These are phyloP conservation scores for Engraulis encrasicolus DNA, from an alignment of 2,113 vertebrate species.

Conservation along the genomic window DNA sequence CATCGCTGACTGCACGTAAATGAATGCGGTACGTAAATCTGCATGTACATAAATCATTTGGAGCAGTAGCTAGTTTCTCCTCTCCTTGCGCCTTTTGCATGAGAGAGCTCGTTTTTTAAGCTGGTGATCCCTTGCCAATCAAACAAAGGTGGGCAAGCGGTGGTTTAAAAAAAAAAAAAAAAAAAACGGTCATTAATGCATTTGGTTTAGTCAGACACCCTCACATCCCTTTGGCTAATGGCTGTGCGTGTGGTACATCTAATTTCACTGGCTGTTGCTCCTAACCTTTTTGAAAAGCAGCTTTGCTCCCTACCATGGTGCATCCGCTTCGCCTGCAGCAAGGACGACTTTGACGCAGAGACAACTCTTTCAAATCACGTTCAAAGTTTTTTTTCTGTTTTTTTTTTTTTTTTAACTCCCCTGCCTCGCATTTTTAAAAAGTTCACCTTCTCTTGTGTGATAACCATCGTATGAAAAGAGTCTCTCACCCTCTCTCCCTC, in stretches of 20 bases:
- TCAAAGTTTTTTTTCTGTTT: neutral
- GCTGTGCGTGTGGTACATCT: slow-evolving; percentile 21
- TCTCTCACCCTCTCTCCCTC: neutral
- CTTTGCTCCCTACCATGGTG: neutral
- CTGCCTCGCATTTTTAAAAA: neutral
- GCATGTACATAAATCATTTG: neutral
- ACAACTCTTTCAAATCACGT: neutral
- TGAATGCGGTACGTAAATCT: neutral
- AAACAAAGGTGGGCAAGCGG: neutral
- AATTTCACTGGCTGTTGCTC: slow-evolving; percentile 37
- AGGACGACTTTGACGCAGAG: slow-evolving; percentile 3
- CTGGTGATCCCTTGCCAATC: neutral
- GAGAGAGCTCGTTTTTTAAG: slow-evolving; percentile 13
- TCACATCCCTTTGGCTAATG: slow-evolving; percentile 10
- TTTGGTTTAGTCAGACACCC: neutral
- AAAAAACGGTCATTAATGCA: neutral
- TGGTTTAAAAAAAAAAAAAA: too few relatives aligned
- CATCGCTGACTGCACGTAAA: neutral
- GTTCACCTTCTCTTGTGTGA: slow-evolving; percentile 5
- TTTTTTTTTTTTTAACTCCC: neutral
- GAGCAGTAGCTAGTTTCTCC: neutral
- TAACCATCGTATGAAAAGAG: neutral
- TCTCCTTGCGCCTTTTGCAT: neutral
- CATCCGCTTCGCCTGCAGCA: neutral
- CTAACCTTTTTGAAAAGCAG: slow-evolving; percentile 12